These are phyloP conservation scores for Drosophila macrothrix DNA, from an alignment of 2,888 invertebrate species.

Conservation along the genomic window DNA sequence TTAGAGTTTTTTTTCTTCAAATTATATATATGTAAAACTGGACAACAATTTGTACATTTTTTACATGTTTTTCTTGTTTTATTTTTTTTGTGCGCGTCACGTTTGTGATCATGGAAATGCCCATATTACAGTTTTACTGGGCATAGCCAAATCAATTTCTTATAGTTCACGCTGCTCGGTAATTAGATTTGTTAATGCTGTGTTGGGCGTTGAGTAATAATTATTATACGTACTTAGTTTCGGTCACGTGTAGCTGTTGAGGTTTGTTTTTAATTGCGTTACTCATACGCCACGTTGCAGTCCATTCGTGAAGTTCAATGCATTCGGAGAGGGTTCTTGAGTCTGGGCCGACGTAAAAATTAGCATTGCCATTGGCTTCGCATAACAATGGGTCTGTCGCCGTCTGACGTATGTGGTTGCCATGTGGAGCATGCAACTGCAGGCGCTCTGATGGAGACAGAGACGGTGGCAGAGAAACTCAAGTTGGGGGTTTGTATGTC, in stretches of 20 bases:
- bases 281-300: constrained; percentile 75
- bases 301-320: constrained; percentile 62
- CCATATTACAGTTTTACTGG: neutral
- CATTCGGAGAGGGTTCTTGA: constrained; percentile 61
- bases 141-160: neutral
- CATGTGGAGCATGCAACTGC: constrained; percentile 62
- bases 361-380: constrained; percentile 66
- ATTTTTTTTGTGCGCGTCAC: neutral
- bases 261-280: constrained; percentile 42
- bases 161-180: constrained; percentile 9
- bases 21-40: neutral
- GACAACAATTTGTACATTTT: neutral
- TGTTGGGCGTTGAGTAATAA: constrained; percentile 6
- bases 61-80: neutral
- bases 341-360: constrained; percentile 36
- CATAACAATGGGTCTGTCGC: constrained; percentile 58
- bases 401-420: constrained; percentile 65
- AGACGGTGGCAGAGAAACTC: constrained; percentile 19
- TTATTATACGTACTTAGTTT: constrained; percentile 26
- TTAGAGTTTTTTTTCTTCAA: neutral
- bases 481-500: constrained; percentile 62
- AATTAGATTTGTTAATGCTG: constrained; percentile 18
- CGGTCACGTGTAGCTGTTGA: constrained; percentile 50
- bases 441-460: constrained; percentile 8
- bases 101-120: neutral